phyloP scores from a whole-genome alignment of 2,113 vertebrate species.

The Lota lota region DNA sequence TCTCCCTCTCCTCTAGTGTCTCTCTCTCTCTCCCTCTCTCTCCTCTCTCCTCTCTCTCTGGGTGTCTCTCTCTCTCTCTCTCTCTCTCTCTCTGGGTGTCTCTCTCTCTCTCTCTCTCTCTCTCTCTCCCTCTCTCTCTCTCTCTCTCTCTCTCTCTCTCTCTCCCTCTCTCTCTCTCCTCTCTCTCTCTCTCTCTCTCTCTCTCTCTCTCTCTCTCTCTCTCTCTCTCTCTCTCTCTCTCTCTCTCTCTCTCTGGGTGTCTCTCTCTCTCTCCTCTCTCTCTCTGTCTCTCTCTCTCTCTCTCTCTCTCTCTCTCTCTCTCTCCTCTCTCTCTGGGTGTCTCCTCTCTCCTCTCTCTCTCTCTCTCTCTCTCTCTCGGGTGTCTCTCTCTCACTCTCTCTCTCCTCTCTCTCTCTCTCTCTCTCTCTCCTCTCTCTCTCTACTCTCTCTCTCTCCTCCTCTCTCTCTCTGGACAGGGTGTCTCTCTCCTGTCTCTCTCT shows the following conservation, averaged over 20 bases:
- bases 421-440: constrained; percentile 11
- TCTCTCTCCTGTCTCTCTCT: background rate
- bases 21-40: too few relatives aligned
- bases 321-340: background rate
- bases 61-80: too few relatives aligned
- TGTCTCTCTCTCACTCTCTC: constrained; percentile 12
- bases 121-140: too few relatives aligned
- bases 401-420: constrained; percentile 11
- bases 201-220: too few relatives aligned
- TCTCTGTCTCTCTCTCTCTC: background rate
- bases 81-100: too few relatives aligned
- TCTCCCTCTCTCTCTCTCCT: too few relatives aligned
- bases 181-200: too few relatives aligned
- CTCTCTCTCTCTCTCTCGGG: constrained; percentile 10
- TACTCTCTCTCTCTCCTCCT: constrained; percentile 24
- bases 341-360: constrained; percentile 35
- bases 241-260: background rate
- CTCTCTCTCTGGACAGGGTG: constrained; percentile 13
- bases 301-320: constrained; percentile 12
- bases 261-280: constrained; percentile 33
- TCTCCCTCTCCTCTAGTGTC: too few relatives aligned
- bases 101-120: too few relatives aligned
- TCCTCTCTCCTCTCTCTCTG: too few relatives aligned
- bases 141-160: too few relatives aligned
- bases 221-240: too few relatives aligned